Base-by-base conservation (phyloP, 2,113 vertebrate genomes). In the Leuciscus idus region DNA sequence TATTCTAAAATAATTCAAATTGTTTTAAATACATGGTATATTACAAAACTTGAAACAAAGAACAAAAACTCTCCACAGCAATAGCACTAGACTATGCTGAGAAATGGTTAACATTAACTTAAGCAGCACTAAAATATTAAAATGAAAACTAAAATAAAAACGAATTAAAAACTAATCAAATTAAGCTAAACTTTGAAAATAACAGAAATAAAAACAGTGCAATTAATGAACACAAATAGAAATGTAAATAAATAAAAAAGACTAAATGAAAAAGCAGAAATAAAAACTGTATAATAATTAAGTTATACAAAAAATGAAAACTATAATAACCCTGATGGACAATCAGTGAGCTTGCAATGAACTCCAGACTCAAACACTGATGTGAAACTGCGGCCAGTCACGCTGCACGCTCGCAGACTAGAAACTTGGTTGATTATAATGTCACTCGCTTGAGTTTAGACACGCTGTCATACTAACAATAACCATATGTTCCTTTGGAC, bases 401-500 rank as follows among this genome's bases (percentile, higher is more conserved):
- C 9, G 28, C 33, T 19, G 7, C 2, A 0, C 6, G 3, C 55
- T 78, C 4, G 17, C 26, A 21, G 17, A n/a, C 23, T 61, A n/a
- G 57, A 80, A 80, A 59, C 30, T 26, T 79, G 39, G 5, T 36
- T 10, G 36, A 43, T n/a, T 80, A 39, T 23, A 21, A 55, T 21
- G 2, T 57, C 55, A 57, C 55, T 43, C 1, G 12, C 26, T 70
- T 50, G 62, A 19, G 39, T 28, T 43, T 11, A 46, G 59, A 64
- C 39, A 81, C 23, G 8, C 46, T 33, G 26, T 68, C n/a, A 59
- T n/a, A 62, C 50, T 33, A 84, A 70, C 66, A 19, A 43, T 36
- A 84, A 19, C 66, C 81, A 84, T 61, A 77, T 85, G 82, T 46
- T 84, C 48, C 64, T 39, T 21, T 73, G 50, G 66, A 55, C 48